phyloP scores from a whole-genome alignment of 2,113 vertebrate species.

The Thryonomys swinderianus region DNA sequence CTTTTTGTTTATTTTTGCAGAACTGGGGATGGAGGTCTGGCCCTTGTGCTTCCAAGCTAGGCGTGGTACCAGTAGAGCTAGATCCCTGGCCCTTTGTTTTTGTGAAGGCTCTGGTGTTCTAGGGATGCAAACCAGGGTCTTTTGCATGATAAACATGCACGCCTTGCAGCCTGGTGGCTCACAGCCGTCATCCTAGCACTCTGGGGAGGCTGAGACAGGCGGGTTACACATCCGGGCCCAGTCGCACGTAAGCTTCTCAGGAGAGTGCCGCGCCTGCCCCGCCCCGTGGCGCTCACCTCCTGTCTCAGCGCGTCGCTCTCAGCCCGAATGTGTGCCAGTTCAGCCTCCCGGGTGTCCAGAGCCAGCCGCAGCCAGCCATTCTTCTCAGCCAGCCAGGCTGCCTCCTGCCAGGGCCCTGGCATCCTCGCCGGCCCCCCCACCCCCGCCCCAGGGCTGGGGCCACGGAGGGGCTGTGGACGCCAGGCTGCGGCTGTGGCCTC shows the following conservation, averaged over 20 bases:
- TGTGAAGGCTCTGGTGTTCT: no score
- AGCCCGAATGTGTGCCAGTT: slow-evolving; percentile 81
- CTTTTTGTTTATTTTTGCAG: no score
- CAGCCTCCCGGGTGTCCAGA: slow-evolving; percentile 83
- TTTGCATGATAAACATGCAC: not conserved
- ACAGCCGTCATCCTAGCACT: not conserved
- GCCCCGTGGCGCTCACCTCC: slow-evolving; percentile 79
- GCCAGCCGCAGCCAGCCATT: slow-evolving; percentile 82
- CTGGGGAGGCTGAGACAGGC: not conserved
- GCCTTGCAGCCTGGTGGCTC: not conserved
- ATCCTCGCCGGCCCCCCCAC: slow-evolving; percentile 35
- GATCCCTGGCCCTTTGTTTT: no score
- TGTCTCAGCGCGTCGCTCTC: slow-evolving; percentile 87
- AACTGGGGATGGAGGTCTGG: no score
- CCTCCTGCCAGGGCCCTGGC: slow-evolving; percentile 77
- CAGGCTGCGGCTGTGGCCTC: slow-evolving; percentile 88
- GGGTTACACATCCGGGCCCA: not conserved
- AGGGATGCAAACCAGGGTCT: not conserved
- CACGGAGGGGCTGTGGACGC: slow-evolving; percentile 73
- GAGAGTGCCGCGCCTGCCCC: fast-evolving
- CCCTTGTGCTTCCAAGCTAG: no score
- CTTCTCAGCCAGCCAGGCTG: slow-evolving; percentile 69
- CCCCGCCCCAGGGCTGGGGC: not conserved
- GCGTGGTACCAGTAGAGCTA: no score
- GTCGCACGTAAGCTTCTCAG: not conserved